Base-by-base conservation (phyloP, 2,797 vertebrate genomes). In the Tauraco hartlaubi region DNA sequence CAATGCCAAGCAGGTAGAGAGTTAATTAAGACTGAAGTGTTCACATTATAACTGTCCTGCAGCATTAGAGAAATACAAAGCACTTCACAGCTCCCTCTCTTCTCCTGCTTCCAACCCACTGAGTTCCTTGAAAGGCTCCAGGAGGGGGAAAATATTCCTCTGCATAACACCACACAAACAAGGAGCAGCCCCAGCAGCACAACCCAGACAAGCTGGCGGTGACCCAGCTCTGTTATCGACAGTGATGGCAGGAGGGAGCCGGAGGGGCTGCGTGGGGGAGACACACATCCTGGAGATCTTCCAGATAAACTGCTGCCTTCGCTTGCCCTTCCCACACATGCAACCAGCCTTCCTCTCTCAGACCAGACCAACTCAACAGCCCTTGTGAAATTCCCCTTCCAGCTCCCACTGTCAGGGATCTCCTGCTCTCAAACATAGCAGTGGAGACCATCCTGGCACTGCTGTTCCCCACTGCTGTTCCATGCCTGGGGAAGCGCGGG, bases 111-210 rank as follows among this genome's bases (percentile, higher is more conserved):
- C 80, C 39, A 14, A 68, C 33, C 16, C 54, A 7, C 39, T 3
- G 67, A 35, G 48, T 23, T 71, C 74, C 91, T 23, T 88, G 71
- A 72, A 86, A 91, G 73, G 64, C n/a, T 78, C 72, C 15, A 58
- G 1, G 2, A 25, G 20, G 11, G 63, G 39, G 59, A 48, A 89
- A 44, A 67, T 0, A 1, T 12, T 73, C n/a, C 86, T 39, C 22
- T 44, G 46, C 33, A 21, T 58, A 74, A 69, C 41, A 15, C 3
- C 20, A 18, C 33, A 16, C 26, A 29, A 31, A 41, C 21, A 26
- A 49, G 29, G 22, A 75, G n/a, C 61, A 79, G 11, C 16, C 48
- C 61, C 77, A 46, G 72, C 66, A 88, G 69, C 56, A 21, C 48
- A 33, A 35, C 58, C n/a, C 63, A 52, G 73, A 12, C 15, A 3